These are phyloP conservation scores for Nasonia longicornis DNA, from an alignment of 1,140 invertebrate genomes.

Conservation along the genomic window DNA sequence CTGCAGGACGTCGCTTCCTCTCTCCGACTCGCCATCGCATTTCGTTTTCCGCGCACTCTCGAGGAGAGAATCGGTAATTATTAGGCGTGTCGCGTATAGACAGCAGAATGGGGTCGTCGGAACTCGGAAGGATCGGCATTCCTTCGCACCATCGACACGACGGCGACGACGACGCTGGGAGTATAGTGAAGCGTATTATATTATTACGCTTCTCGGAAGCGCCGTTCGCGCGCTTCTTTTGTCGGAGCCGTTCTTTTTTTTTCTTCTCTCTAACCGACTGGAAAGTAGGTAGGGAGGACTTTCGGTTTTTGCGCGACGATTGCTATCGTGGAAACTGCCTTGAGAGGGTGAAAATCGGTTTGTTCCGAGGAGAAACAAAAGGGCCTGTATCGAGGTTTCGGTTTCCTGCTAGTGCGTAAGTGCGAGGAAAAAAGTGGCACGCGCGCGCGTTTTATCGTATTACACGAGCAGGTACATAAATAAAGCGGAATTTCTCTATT, in stretches of 20 bases:
- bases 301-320: background rate
- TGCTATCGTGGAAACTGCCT: background rate
- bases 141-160: background rate
- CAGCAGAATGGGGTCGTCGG: conserved; percentile 15
- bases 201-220: background rate
- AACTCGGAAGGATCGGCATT: conserved; percentile 15
- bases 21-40: background rate
- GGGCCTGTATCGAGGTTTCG: too few relatives aligned
- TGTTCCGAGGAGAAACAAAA: background rate
- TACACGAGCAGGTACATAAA: background rate
- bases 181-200: background rate
- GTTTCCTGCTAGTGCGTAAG: too few relatives aligned
- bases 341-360: background rate
- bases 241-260: background rate
- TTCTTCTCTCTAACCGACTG: background rate
- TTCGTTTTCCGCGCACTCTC: conserved; percentile 14
- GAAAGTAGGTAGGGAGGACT: background rate
- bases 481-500: background rate
- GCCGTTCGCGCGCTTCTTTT: background rate
- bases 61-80: background rate
- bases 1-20: background rate
- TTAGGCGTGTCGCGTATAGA: conserved; percentile 11
- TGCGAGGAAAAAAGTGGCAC: too few relatives aligned
- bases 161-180: background rate
- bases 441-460: too few relatives aligned